Conservation (phyloP, 2,113 vertebrate species). For the Silurus meridionalis region DNA sequence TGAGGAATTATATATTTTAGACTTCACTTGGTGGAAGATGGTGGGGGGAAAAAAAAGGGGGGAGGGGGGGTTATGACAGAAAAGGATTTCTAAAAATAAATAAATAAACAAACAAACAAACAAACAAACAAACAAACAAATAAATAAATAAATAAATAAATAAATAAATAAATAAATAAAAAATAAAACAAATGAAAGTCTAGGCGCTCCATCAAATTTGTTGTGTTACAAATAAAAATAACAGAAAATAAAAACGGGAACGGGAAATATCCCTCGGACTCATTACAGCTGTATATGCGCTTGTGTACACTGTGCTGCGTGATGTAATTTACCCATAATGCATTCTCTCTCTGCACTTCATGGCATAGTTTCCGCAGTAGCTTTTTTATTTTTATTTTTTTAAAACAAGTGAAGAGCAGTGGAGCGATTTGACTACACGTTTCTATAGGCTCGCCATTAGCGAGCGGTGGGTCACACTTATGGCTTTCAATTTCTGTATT, state of each 20-base stretch:
- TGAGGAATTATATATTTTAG: neutral
- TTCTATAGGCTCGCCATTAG: constrained; percentile 48
- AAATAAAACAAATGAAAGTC: neutral
- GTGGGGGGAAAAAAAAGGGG: neutral
- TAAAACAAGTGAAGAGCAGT: constrained; percentile 31
- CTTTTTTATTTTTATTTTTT: constrained; percentile 35
- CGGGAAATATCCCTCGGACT: neutral
- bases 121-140: too few species aligned
- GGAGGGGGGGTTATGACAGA: neutral
- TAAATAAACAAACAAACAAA: neutral
- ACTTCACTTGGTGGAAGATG: neutral
- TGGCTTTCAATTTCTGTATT: constrained; percentile 65
- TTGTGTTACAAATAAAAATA: constrained; percentile 22
- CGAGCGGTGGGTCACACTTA: constrained; percentile 50
- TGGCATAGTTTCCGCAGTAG: neutral
- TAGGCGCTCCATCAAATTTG: neutral
- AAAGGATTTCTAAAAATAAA: neutral
- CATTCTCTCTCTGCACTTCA: neutral
- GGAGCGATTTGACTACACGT: constrained; percentile 30
- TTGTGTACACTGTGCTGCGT: neutral
- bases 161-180: neutral
- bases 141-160: neutral
- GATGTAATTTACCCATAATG: neutral
- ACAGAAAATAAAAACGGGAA: neutral
- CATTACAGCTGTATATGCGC: constrained; percentile 8